These are phyloP conservation scores for Helicoverpa assulta DNA, from an alignment of 2,888 invertebrate genomes.

Conservation along the genomic window DNA sequence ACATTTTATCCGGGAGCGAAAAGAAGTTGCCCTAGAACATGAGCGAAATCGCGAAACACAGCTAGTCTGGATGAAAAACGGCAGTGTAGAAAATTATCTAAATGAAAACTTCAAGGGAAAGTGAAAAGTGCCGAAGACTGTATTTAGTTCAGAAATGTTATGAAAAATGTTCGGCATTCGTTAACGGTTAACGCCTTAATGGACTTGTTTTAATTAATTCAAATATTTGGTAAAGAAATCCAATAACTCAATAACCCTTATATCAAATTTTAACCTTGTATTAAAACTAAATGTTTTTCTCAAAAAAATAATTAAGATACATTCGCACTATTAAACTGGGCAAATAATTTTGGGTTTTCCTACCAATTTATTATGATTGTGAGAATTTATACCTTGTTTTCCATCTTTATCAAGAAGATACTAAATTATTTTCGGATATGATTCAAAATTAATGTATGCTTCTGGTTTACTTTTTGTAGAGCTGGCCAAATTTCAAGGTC, in stretches of 20 bases:
- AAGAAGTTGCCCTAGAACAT: no score
- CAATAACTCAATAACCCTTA: not conserved
- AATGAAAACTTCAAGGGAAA: not conserved
- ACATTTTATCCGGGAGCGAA: no score
- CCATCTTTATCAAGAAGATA: not conserved
- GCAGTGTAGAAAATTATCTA: not conserved
- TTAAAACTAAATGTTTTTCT: no score
- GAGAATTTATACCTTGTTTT: not conserved
- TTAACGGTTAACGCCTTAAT: constrained; percentile 1
- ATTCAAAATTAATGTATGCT: not conserved
- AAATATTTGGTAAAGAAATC: not conserved
- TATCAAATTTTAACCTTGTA: not conserved
- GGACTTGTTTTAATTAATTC: constrained; percentile 2
- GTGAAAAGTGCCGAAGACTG: not conserved
- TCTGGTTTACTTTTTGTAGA: not conserved
- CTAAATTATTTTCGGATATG: not conserved
- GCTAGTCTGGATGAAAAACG: no score
- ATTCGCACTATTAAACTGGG: no score
- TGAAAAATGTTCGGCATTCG: not conserved
- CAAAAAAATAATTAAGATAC: no score
- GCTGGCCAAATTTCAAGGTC: not conserved
- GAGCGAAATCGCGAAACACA: no score
- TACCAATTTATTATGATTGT: not conserved
- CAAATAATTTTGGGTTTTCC: no score
- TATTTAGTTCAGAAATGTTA: not conserved